These are phyloP conservation scores for Melanaphis sacchari DNA, from an alignment of 1,140 invertebrate genomes.

Conservation along the genomic window DNA sequence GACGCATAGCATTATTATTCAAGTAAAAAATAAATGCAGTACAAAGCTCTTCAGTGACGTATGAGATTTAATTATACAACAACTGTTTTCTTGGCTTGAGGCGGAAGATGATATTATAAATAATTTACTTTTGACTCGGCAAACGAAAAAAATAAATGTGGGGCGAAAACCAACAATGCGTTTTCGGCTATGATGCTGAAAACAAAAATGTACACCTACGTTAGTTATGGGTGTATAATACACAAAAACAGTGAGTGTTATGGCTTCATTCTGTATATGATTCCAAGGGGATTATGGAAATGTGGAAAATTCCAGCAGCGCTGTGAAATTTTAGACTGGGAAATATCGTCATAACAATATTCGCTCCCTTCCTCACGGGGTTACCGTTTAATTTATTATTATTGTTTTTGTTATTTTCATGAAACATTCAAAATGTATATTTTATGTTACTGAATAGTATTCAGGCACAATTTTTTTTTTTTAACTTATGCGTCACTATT, in stretches of 20 bases:
- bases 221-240: background rate
- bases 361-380: background rate
- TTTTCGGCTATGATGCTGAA: background rate
- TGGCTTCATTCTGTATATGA: background rate
- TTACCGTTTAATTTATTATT: background rate
- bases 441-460: background rate
- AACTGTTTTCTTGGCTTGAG: background rate
- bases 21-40: background rate
- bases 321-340: background rate
- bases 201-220: background rate
- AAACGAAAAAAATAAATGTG: background rate
- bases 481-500: background rate
- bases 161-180: background rate
- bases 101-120: too few species aligned
- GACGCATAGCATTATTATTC: background rate
- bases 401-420: background rate
- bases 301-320: background rate
- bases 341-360: conserved; percentile 5
- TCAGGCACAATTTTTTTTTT: background rate
- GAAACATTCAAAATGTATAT: background rate
- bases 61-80: background rate
- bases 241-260: background rate
- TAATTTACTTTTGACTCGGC: background rate
- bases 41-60: too few species aligned
- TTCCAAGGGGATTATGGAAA: background rate